Percentiles rank a stretch among this genome's conserved stretches.
phyloP scores from a whole-genome alignment of 1,140 invertebrate species.

The Conopomorpha cramerella region DNA sequence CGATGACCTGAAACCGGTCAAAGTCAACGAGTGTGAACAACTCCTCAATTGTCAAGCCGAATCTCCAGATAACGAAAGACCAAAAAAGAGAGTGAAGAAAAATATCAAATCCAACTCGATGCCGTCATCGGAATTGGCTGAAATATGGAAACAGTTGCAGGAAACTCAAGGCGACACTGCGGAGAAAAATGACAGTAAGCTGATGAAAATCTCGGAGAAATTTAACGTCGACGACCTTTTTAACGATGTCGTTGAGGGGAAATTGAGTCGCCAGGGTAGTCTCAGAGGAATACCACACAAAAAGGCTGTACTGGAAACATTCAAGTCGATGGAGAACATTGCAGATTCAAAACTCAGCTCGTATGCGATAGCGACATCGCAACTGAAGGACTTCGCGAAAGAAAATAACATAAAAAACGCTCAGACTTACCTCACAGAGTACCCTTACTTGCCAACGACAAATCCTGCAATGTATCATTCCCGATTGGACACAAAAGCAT shows the following conservation, averaged over 20 bases:
- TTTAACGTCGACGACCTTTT: conserved; percentile 58
- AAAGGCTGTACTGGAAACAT: conserved; percentile 55
- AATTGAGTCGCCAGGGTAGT: conserved; percentile 44
- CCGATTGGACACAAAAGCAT: conserved; percentile 43
- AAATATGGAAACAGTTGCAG: conserved; percentile 36
- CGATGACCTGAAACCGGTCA: conserved; percentile 21
- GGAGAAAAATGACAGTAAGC: conserved; percentile 20
- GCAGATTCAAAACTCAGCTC: conserved; percentile 35
- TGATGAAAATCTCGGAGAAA: conserved; percentile 58
- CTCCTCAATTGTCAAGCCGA: conserved; percentile 15
- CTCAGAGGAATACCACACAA: conserved; percentile 59
- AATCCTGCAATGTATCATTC: conserved; percentile 53
- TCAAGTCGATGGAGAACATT: conserved; percentile 57
- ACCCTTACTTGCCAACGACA: conserved; percentile 55
- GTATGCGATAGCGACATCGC: conserved; percentile 46
- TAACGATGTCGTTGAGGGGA: conserved; percentile 50
- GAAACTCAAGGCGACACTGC: conserved; percentile 15
- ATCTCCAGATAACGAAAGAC: conserved; percentile 9
- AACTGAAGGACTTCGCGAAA: conserved; percentile 36
- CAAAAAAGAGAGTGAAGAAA: conserved; percentile 23
- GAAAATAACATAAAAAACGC: conserved; percentile 43
- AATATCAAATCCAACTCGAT: conserved; percentile 37
- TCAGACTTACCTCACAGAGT: conserved; percentile 53
- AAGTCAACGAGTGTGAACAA: conserved; percentile 41
- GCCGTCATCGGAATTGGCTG: conserved; percentile 44